Evolutionary conservation across 2,888 invertebrate species (phyloP).

Genomic region (Orthosia gothica): DNA sequence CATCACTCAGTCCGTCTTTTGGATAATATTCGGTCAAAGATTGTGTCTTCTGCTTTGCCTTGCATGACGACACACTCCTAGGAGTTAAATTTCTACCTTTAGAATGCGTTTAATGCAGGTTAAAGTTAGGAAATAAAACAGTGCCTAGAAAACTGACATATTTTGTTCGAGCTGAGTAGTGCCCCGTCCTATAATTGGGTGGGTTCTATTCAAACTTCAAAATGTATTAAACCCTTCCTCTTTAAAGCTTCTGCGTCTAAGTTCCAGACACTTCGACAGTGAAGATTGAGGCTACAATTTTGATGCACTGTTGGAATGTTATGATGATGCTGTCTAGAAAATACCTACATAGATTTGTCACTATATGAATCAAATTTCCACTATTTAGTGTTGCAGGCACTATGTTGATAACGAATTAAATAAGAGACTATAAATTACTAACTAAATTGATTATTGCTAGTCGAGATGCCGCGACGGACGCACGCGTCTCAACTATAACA

Average conservation of each 20-base stretch:
- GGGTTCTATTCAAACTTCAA: constrained; percentile 63
- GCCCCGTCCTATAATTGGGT: constrained; percentile 56
- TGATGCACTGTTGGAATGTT: constrained; percentile 16
- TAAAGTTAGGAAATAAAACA: constrained; percentile 28
- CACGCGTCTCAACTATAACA: no score
- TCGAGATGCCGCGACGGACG: no score
- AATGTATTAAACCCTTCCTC: constrained; percentile 51
- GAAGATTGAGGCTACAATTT: constrained; percentile 6
- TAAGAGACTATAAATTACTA: neutral
- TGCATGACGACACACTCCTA: neutral
- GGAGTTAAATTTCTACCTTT: no score
- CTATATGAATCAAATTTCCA: constrained; percentile 4
- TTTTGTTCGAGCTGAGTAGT: constrained; percentile 40
- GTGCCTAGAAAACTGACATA: constrained; percentile 16
- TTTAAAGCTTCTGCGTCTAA: constrained; percentile 33
- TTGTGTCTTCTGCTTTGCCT: neutral
- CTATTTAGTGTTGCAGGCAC: neutral
- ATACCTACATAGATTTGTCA: neutral
- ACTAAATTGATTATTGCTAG: no score
- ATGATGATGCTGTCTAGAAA: constrained; percentile 2
- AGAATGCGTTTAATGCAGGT: neutral
- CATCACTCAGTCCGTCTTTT: no score
- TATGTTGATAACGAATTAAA: constrained; percentile 23
- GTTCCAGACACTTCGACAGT: constrained; percentile 33
- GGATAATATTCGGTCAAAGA: no score